Percentiles rank a stretch among this genome's conserved stretches.
Conservation (phyloP, 1,140 invertebrate species). For the Potamilus streckersoni region DNA sequence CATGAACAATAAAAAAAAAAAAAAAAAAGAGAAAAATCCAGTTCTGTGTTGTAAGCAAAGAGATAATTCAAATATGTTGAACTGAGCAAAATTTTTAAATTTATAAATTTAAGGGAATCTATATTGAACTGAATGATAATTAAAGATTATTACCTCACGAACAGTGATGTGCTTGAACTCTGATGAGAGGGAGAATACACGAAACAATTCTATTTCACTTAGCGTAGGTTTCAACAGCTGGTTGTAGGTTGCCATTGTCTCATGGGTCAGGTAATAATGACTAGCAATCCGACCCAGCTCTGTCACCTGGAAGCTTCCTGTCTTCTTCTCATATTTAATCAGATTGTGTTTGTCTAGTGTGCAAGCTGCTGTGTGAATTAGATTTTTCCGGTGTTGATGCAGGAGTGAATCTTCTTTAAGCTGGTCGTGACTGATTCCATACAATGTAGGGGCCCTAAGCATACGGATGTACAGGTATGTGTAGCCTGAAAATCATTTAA, state of each 20-base stretch:
- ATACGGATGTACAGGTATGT: constrained; percentile 94
- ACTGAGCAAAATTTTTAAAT: no score
- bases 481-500: constrained; percentile 72
- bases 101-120: no score
- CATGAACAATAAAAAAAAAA: no score
- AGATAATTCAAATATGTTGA: no score
- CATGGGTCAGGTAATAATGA: constrained; percentile 94
- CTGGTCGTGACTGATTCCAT: constrained; percentile 88
- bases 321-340: constrained; percentile 96
- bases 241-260: constrained; percentile 97
- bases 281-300: not conserved
- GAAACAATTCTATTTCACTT: constrained; percentile 97
- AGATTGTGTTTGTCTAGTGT: constrained; percentile 91
- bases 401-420: constrained; percentile 79
- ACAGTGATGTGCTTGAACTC: constrained; percentile 76
- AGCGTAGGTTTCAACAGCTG: constrained; percentile 96
- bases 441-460: constrained; percentile 79
- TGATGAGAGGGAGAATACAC: constrained; percentile 96
- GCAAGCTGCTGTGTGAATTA: constrained; percentile 96
- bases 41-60: no score
- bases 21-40: no score
- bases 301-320: constrained; percentile 85
- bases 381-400: constrained; percentile 91
- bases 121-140: no score
- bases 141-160: constrained; percentile 74